Evolutionary conservation across 2,113 vertebrate genomes (phyloP).

Genomic region (Suncus etruscus): DNA sequence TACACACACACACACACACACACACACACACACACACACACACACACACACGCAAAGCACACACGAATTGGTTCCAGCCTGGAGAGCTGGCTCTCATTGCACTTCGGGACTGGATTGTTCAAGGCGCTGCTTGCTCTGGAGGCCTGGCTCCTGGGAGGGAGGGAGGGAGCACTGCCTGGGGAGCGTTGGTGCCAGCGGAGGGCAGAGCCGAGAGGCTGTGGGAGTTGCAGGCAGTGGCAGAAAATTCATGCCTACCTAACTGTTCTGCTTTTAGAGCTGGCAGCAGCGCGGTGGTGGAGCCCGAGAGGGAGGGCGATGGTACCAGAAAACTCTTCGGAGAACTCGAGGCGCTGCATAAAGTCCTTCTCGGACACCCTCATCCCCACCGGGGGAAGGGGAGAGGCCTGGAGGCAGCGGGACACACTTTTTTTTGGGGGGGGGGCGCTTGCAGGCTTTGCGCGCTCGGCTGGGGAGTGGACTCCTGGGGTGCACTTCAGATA

Average conservation of each 20-base stretch:
- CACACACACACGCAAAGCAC: neutral
- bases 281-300: slow-evolving; percentile 55
- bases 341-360: neutral
- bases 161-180: neutral
- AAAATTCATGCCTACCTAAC: slow-evolving; percentile 58
- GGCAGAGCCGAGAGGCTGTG: slow-evolving; percentile 68
- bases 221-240: slow-evolving; percentile 68
- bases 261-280: slow-evolving; percentile 68
- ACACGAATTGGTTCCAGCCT: neutral
- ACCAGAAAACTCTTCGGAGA: slow-evolving; percentile 6
- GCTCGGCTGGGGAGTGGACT: neutral
- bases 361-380: neutral
- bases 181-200: slow-evolving; percentile 52
- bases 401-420: neutral
- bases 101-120: neutral
- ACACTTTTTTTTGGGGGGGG: neutral
- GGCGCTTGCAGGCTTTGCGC: neutral
- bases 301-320: slow-evolving; percentile 38
- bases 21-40: neutral
- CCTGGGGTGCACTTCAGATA: neutral
- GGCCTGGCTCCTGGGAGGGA: neutral
- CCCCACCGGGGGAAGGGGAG: too few species aligned
- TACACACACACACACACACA: neutral
- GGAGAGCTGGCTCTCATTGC: neutral
- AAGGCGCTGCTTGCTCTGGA: slow-evolving; percentile 11